phyloP scores from a whole-genome alignment of 2,113 vertebrate genomes.

The Chelonoidis abingdonii region DNA sequence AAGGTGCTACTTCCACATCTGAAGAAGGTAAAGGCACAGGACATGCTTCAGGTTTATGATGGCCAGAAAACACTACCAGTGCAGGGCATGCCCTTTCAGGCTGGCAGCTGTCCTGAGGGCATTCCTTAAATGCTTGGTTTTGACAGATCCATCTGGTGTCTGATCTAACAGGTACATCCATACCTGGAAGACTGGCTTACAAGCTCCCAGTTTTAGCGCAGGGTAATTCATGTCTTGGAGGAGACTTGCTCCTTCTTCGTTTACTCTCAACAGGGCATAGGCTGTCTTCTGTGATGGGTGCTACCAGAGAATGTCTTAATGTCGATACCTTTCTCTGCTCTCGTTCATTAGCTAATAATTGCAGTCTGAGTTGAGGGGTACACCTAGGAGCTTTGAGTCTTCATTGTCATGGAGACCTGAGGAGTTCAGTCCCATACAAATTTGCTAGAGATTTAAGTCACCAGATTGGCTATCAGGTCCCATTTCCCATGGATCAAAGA shows the following conservation, averaged over 20 bases:
- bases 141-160: neutral
- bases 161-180: too few species aligned
- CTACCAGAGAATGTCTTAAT: too few species aligned
- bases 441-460: neutral
- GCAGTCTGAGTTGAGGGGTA: neutral
- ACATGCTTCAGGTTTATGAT: neutral
- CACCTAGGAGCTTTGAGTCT: neutral
- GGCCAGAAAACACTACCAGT: neutral
- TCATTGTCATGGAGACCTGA: neutral
- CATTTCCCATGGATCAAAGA: neutral
- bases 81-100: neutral
- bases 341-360: too few species aligned
- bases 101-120: neutral
- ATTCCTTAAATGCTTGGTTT: neutral
- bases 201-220: neutral
- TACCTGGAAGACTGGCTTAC: neutral
- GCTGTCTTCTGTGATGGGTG: too few species aligned
- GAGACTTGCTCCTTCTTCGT: neutral
- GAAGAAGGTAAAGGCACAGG: rapidly evolving
- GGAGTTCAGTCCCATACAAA: neutral
- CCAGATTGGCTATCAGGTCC: neutral
- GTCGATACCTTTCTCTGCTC: too few species aligned
- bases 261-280: too few species aligned
- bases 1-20: neutral
- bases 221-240: neutral